Base-by-base conservation (phyloP, 2,888 invertebrate genomes). In the Chelonus formosanus region DNA sequence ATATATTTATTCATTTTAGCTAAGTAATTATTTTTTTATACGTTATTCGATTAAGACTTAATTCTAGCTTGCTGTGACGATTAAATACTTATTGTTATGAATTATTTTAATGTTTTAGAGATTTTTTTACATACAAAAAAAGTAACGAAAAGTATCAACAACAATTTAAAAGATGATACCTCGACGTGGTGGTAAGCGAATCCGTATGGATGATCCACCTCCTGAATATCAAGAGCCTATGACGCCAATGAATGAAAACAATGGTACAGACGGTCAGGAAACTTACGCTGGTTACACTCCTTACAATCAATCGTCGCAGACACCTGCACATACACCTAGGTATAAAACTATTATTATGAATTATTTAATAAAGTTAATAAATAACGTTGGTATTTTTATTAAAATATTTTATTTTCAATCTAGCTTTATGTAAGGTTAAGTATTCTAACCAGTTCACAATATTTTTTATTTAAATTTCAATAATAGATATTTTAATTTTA, bases 141-240 rank as follows among this genome's bases (percentile, higher is more conserved):
- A 20, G 20, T 20, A 20, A 20, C 20, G 20, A 20, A 2, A 20
- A 20, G 20, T 20, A 47, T 35, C 35, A 47, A 48, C 10, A 7
- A 53, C 20, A 20, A 20, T 20, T 20, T 34, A 7, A 36, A 54
- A 56, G 7, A 87, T 85, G 77, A 93, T 95, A 92, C 93, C 93
- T 84, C 89, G 94, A 71, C 87, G 91, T 68, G 94, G 94, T 79
- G 95, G 95, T 74, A 96, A 95, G 86, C 89, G 95, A 74, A 95
- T 95, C 80, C 92, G 95, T 70, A 94, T 96, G 94, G 95, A 95
- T 85, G 94, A 94, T 84, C 93, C 93, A 32, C 94, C 94, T 59
- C 93, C 93, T 67, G 95, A 95, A 80, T 95, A 93, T 82, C 94
- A 94, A 45, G 92, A 91, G 73, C 90, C 91, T 4, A 86, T 87